phyloP scores from a whole-genome alignment of 2,797 vertebrate genomes.

The Crypturellus tataupa region DNA sequence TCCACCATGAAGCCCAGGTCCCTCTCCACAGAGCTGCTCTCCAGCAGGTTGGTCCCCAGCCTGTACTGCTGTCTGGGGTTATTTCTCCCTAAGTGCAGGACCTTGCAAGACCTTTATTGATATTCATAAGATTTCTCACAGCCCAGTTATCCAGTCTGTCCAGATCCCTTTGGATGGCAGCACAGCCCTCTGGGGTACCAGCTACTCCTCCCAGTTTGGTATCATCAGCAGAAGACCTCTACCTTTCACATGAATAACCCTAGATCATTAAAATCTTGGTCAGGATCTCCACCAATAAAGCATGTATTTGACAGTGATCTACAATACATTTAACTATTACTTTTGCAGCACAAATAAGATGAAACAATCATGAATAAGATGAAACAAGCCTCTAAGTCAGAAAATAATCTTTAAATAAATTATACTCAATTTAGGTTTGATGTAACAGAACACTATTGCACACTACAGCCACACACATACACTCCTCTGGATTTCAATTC shows the following conservation, averaged over 20 bases:
- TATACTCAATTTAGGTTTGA: neutral
- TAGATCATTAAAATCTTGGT: neutral
- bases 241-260: neutral
- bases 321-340: neutral
- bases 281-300: neutral
- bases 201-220: no score
- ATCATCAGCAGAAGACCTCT: neutral
- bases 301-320: neutral
- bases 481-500: neutral
- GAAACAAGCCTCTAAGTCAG: neutral
- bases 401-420: neutral
- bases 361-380: no score
- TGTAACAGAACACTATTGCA: neutral
- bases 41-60: no score
- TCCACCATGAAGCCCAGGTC: no score
- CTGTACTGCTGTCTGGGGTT: no score
- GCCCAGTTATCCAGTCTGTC: no score
- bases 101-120: no score
- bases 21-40: no score
- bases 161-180: no score
- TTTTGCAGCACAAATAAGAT: neutral
- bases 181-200: no score
- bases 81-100: no score
- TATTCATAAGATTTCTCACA: no score
- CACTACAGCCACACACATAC: fast-evolving